phyloP scores from a whole-genome alignment of 2,113 vertebrate genomes.

The Helogale parvula region DNA sequence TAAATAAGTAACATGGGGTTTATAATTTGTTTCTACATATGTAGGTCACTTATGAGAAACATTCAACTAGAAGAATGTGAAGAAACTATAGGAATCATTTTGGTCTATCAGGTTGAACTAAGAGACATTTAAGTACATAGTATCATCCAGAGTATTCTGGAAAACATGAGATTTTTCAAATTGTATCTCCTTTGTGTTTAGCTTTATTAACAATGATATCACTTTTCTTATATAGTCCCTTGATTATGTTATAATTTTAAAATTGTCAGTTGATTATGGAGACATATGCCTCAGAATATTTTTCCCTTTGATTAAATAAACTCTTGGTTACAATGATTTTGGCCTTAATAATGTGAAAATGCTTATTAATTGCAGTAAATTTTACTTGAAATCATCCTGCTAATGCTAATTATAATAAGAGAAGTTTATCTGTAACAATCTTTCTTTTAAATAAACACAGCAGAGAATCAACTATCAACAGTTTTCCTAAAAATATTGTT shows the following conservation, averaged over 20 bases:
- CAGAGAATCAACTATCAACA: background rate
- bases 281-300: background rate
- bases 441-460: background rate
- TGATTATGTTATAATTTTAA: conserved; percentile 50
- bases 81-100: background rate
- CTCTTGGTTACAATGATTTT: conserved; percentile 56
- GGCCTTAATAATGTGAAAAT: conserved; percentile 57
- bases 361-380: conserved; percentile 56
- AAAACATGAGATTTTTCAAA: conserved; percentile 41
- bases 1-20: background rate
- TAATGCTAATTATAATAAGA: conserved; percentile 61
- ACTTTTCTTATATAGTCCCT: background rate
- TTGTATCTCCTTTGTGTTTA: background rate
- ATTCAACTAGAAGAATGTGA: background rate
- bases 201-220: background rate
- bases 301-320: conserved; percentile 49
- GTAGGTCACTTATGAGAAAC: background rate
- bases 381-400: conserved; percentile 22
- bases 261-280: conserved; percentile 28
- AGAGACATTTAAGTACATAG: background rate
- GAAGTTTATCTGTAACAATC: background rate
- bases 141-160: background rate
- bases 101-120: background rate
- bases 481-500: background rate
- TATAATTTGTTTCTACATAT: background rate